Conservation (phyloP, 1,140 invertebrate genomes). For the Drosophila rhopaloa region DNA sequence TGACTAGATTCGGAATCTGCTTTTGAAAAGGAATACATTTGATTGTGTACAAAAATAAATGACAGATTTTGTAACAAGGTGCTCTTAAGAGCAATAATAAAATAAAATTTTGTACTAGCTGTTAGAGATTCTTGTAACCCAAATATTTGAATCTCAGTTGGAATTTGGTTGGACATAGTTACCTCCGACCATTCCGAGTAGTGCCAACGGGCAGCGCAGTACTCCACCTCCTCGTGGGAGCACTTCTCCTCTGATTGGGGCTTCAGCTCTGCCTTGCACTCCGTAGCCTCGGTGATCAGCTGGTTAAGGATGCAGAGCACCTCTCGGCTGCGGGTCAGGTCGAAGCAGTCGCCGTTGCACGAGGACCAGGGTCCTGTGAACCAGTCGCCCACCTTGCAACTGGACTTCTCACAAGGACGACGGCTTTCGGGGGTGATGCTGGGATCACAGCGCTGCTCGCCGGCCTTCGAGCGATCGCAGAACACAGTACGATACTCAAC, state of each 20-base stretch:
- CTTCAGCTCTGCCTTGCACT: conserved; percentile 72
- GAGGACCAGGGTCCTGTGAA: conserved; percentile 89
- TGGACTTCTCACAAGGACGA: conserved; percentile 87
- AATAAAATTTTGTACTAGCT: too few relatives aligned
- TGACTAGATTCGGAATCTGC: too few relatives aligned
- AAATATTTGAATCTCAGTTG: not conserved
- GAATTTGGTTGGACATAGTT: not conserved
- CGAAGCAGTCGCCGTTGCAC: conserved; percentile 85
- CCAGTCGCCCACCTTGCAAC: conserved; percentile 88
- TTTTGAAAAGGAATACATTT: too few relatives aligned
- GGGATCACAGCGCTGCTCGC: conserved; percentile 86
- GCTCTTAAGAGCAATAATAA: too few relatives aligned
- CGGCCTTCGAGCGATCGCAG: conserved; percentile 83
- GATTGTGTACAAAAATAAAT: too few relatives aligned
- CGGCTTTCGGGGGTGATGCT: conserved; percentile 86
- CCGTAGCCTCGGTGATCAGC: conserved; percentile 83
- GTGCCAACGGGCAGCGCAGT: conserved; percentile 87
- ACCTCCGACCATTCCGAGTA: conserved; percentile 88
- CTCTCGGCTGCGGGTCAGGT: conserved; percentile 84
- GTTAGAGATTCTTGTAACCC: too few relatives aligned
- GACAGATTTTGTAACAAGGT: too few relatives aligned
- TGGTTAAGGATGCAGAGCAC: conserved; percentile 86
- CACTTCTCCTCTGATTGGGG: conserved; percentile 69
- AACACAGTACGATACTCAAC: conserved; percentile 81
- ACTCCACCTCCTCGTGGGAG: conserved; percentile 85